A percentile compares a stretch with the other conserved stretches of the same genome.
These are phyloP conservation scores for Mimas tiliae DNA, from an alignment of 2,888 invertebrate genomes.

Conservation along the genomic window DNA sequence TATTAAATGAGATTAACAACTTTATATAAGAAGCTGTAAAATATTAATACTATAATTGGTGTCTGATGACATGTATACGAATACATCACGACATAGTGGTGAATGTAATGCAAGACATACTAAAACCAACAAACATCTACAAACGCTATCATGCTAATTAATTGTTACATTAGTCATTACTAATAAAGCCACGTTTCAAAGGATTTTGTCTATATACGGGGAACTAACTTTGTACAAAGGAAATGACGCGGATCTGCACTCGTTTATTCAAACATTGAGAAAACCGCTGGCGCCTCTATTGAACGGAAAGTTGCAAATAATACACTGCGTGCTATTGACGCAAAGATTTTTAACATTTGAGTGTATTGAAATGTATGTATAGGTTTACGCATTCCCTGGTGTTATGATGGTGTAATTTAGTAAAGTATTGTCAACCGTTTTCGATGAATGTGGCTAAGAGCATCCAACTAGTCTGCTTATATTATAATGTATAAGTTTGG, in stretches of 20 bases:
- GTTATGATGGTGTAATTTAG: not conserved
- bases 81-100: not conserved
- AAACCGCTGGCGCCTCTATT: constrained; percentile 59
- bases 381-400: not conserved
- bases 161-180: constrained; percentile 36
- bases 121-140: not conserved
- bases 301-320: constrained; percentile 28
- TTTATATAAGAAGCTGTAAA: no score
- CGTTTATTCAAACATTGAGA: constrained; percentile 65
- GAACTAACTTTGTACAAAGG: constrained; percentile 50
- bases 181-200: constrained; percentile 28
- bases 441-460: no score
- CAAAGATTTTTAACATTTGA: constrained; percentile 21
- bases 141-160: constrained; percentile 15
- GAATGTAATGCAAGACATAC: not conserved
- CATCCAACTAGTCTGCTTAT: no score
- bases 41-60: no score
- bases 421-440: not conserved
- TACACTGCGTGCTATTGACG: not conserved
- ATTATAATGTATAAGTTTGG: no score
- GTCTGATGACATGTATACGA: no score
- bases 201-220: constrained; percentile 38
- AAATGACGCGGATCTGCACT: constrained; percentile 66
- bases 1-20: no score
- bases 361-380: not conserved